Evolutionary conservation across 2,888 invertebrate genomes (phyloP), one percentile per base, ranked within the genome.

Genomic region (Myathropa florea): DNA sequence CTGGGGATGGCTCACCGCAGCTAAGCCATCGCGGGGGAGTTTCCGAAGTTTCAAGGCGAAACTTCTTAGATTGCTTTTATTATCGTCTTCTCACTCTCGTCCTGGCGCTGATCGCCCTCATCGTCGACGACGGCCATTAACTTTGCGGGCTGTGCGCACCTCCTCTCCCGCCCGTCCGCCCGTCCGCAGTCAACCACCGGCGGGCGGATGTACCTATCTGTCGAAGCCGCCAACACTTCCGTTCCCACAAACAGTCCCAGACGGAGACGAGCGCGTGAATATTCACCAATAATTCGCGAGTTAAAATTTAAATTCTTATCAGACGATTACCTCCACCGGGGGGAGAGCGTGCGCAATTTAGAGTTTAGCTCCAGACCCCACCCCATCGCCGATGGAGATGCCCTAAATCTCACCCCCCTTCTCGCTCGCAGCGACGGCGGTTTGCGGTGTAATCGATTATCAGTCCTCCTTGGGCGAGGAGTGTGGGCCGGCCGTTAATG

Each of bases 21-120:
- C 24, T 33, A 21, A 12, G 14, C 55, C 28, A 7, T 24, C 12
- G n/a, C 33, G 23, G 23, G 46, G 24, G 57, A 79, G 71, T 75
- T 83, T 64, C 21, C 39, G 83, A 87, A 83, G 83, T 87, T 87
- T 76, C 55, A 28, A 33, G 70, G 67, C 68, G 77, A 88, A 89
- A 89, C 88, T 89, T 89, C 89, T 88, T 88, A 89, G 89, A 89
- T 89, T 89, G 88, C 88, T 89, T 89, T 88, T 89, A 89, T 89
- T 89, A 89, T 89, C 88, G 88, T 83, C 82, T 63, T 76, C 63
- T 63, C 68, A 71, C 59, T n/a, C n/a, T n/a, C n/a, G n/a, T n/a
- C n/a, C n/a, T n/a, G n/a, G n/a, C n/a, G n/a, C n/a, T n/a, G n/a
- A n/a, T 72, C 60, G 67, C 73, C 33, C 46, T 76, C 33, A 73